Evolutionary conservation across 2,888 invertebrate genomes (phyloP).

Genomic region (Agapostemon virescens): DNA sequence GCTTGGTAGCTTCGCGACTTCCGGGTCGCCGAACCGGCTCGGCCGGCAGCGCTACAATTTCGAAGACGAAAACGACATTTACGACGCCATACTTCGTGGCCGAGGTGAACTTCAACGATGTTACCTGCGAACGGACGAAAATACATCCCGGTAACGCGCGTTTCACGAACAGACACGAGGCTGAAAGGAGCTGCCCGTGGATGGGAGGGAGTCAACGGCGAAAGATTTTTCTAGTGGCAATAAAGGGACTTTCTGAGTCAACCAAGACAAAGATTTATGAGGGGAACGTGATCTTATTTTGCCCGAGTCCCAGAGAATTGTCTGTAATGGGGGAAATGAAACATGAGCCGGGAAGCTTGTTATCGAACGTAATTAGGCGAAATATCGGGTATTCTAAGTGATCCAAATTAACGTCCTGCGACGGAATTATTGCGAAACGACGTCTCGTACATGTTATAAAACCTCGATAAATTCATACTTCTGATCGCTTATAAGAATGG

Average conservation of each 20-base stretch:
- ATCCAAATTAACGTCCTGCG: constrained; percentile 40
- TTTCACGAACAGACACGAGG: constrained; percentile 43
- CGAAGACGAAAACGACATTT: constrained; percentile 24
- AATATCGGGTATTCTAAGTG: constrained; percentile 35
- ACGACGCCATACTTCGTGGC: neutral
- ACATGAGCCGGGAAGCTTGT: constrained; percentile 38
- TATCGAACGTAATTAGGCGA: constrained; percentile 45
- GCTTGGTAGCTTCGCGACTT: neutral
- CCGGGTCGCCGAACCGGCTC: neutral
- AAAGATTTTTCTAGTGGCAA: constrained; percentile 52
- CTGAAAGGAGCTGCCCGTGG: neutral
- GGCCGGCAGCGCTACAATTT: constrained; percentile 2
- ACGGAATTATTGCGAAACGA: neutral
- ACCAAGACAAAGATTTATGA: constrained; percentile 65
- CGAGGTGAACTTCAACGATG: neutral
- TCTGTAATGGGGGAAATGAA: constrained; percentile 54
- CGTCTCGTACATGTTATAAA: neutral
- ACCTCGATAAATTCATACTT: neutral
- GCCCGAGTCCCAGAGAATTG: constrained; percentile 52
- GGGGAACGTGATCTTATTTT: constrained; percentile 60
- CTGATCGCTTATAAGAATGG: neutral
- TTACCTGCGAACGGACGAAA: constrained; percentile 9
- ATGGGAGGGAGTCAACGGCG: constrained; percentile 40
- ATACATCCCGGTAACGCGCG: constrained; percentile 18
- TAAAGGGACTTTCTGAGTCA: constrained; percentile 49